Base-by-base conservation (phyloP, 2,797 vertebrate species). In the Octomys mimax region DNA sequence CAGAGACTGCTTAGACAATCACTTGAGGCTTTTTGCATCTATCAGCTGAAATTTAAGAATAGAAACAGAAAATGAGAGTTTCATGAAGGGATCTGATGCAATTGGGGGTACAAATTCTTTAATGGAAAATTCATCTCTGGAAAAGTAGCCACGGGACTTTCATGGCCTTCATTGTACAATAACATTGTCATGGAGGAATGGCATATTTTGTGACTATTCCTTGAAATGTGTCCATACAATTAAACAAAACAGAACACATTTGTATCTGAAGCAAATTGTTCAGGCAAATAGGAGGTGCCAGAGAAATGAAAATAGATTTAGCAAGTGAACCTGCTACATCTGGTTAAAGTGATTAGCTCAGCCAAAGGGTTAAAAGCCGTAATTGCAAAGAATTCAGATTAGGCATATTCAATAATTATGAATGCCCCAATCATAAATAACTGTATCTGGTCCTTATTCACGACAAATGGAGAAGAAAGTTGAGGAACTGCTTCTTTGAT, bases 341-440 rank as follows among this genome's bases (percentile, higher is more conserved):
- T 96, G 83, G 33, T 78, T 85, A 49, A 96, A 94, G 94, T 92
- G 87, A 92, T 78, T 87, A 95, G 80, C 84, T 26, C 39, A 94
- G 80, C 42, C 84, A 85, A 96, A 95, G 77, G 68, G 85, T 97
- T 91, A 97, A 96, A 94, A 93, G 39, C 24, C 33, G 61, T 95
- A 91, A 95, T 95, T 96, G 77, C 81, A 1, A 0, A 95, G 61
- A 96, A 96, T 97, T 96, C 79, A 95, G 28, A 93, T 96, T 97
- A 97, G 86, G 46, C 93, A 68, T 95, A 96, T 96, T 96, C 87
- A 93, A 68, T 61, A 92, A 39, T 59, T 79, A 85, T 92, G 82
- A 95, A 85, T 3, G 19, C 46, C 42, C 21, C 31, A 77, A 24
- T 70, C 77, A 93, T 87, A 78, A 61, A 93, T 92, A 77, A 95